Conservation (phyloP, 2,888 invertebrate genomes). For the Julus scanicus region DNA sequence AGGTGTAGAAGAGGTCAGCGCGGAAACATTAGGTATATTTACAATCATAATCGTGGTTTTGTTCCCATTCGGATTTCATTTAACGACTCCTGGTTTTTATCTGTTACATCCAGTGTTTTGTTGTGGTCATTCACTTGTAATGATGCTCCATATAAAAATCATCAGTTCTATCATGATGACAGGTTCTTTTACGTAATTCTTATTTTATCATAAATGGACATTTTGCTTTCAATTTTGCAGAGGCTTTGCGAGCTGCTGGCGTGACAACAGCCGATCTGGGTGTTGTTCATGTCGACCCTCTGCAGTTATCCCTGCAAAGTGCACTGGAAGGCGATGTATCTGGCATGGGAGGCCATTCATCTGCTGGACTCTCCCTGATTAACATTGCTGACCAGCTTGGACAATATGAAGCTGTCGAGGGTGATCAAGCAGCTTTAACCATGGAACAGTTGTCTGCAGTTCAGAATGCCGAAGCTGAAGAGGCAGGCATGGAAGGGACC, state of each 20-base stretch:
- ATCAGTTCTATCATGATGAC: no score
- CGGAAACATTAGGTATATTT: conserved; percentile 55
- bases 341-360: conserved; percentile 16
- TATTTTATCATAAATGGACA: no score
- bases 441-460: not conserved
- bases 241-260: conserved; percentile 57
- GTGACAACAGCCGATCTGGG: conserved; percentile 55
- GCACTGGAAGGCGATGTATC: conserved; percentile 43
- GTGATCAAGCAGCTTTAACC: conserved; percentile 3
- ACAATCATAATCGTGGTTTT: no score
- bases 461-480: not conserved
- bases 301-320: conserved; percentile 53
- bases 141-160: no score
- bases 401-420: conserved; percentile 12
- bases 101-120: no score
- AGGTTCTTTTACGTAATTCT: no score
- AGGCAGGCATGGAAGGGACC: not conserved
- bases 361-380: conserved; percentile 49
- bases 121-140: no score
- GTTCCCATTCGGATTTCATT: no score
- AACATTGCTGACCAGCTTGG: conserved; percentile 54
- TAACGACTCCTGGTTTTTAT: no score
- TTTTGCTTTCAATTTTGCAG: conserved; percentile 43
- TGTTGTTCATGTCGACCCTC: conserved; percentile 50
- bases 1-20: conserved; percentile 54